Evolutionary conservation across 2,888 invertebrate species (phyloP).

Genomic region (Hemaris fuciformis): DNA sequence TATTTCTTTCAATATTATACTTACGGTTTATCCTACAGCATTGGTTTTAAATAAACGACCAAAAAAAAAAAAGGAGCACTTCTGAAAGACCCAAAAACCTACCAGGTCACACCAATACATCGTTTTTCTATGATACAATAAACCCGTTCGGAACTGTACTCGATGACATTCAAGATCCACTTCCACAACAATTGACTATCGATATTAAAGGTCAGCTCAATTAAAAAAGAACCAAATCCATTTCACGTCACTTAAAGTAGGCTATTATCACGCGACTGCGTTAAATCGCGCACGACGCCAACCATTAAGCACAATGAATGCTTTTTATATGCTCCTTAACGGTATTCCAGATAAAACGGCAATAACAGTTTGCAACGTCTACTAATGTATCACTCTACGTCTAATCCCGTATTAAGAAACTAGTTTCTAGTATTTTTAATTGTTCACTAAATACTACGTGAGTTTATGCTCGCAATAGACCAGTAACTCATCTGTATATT

Average conservation of each 20-base stretch:
- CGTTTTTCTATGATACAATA: no score
- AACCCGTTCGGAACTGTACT: no score
- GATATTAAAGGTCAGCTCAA: neutral
- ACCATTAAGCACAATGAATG: neutral
- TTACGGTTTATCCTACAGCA: no score
- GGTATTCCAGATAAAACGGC: neutral
- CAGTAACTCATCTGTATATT: no score
- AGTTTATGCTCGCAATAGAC: neutral
- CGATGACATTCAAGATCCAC: no score
- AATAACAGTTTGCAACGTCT: neutral
- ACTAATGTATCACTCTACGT: neutral
- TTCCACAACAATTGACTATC: no score
- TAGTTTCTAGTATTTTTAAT: neutral
- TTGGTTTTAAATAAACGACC: no score
- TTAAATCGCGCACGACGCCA: neutral
- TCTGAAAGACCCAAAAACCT: no score
- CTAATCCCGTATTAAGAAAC: neutral
- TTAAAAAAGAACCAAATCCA: neutral
- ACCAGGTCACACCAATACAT: no score
- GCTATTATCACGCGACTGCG: neutral
- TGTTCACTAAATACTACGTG: neutral
- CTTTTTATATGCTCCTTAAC: constrained; percentile 4
- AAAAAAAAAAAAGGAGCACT: no score
- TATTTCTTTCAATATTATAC: no score
- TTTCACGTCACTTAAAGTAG: neutral